A percentile compares a stretch with the other conserved stretches of the same genome.
These are phyloP conservation scores for Ostrea denselamellosa DNA, from an alignment of 1,140 invertebrate genomes.

Conservation along the genomic window DNA sequence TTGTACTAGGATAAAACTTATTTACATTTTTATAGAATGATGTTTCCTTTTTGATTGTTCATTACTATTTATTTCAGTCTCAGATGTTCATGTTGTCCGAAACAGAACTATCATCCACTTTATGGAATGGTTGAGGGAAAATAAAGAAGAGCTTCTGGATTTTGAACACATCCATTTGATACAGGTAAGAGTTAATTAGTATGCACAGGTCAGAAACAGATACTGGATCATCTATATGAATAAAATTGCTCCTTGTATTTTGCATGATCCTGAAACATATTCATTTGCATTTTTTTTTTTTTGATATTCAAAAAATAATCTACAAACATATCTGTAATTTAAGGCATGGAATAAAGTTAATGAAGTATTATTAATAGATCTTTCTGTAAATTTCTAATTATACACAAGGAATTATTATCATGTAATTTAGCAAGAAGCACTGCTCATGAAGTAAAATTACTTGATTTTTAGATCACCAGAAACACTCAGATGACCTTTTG, in stretches of 20 bases:
- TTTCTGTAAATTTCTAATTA: no score
- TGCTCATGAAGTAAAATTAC: no score
- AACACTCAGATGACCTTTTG: no score
- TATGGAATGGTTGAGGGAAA: conserved; percentile 63
- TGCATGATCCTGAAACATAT: neutral
- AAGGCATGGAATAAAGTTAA: no score
- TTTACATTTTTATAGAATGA: neutral
- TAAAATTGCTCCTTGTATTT: neutral
- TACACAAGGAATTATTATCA: no score
- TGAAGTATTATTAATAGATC: no score
- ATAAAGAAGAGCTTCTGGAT: conserved; percentile 43
- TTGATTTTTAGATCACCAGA: no score
- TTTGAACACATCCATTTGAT: neutral
- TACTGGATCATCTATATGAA: neutral
- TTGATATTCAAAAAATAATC: neutral
- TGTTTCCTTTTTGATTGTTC: neutral
- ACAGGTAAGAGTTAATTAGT: neutral
- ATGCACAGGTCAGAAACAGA: neutral
- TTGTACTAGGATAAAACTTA: neutral
- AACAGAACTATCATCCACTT: conserved; percentile 62
- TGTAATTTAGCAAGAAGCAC: no score
- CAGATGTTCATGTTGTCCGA: conserved; percentile 62
- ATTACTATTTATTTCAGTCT: conserved; percentile 28
- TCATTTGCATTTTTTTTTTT: neutral
- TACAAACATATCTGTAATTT: no score